A percentile compares a stretch with the other conserved stretches of the same genome.
phyloP scores from a whole-genome alignment of 2,113 vertebrate genomes.

The Thermophis baileyi region DNA sequence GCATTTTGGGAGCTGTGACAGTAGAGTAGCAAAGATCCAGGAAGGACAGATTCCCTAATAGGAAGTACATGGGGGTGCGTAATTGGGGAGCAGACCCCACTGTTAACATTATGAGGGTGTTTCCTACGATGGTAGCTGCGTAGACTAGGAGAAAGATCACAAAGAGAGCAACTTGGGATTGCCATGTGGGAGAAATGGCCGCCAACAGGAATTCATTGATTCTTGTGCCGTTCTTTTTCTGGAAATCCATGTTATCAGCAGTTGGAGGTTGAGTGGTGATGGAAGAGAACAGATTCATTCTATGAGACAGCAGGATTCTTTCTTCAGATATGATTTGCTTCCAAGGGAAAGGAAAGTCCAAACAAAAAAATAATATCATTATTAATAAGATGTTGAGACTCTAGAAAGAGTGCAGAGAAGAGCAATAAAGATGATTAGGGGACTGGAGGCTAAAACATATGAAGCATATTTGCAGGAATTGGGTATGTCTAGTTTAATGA shows the following conservation, averaged over 20 bases:
- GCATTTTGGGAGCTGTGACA: conserved; percentile 55
- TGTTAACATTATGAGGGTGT: background rate
- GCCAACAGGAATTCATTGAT: background rate
- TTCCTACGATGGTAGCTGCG: background rate
- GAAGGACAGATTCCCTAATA: conserved; percentile 61
- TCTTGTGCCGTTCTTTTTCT: background rate
- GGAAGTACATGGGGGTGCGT: conserved; percentile 59
- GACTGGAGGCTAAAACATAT: background rate
- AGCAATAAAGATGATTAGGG: background rate
- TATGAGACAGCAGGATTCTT: background rate
- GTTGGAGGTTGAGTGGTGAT: background rate
- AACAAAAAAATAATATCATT: background rate
- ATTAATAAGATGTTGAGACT: background rate
- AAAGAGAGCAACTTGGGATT: background rate
- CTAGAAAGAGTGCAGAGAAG: background rate
- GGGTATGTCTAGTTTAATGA: background rate
- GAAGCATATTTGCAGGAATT: background rate
- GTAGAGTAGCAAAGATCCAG: conserved; percentile 62
- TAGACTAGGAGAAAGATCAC: background rate
- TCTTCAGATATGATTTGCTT: background rate
- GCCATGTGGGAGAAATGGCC: background rate
- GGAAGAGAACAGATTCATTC: background rate
- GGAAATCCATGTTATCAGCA: background rate
- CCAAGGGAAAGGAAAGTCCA: background rate
- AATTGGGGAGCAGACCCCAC: background rate